Base-by-base conservation (phyloP, 2,113 vertebrate species). In the Caranx melampygus region DNA sequence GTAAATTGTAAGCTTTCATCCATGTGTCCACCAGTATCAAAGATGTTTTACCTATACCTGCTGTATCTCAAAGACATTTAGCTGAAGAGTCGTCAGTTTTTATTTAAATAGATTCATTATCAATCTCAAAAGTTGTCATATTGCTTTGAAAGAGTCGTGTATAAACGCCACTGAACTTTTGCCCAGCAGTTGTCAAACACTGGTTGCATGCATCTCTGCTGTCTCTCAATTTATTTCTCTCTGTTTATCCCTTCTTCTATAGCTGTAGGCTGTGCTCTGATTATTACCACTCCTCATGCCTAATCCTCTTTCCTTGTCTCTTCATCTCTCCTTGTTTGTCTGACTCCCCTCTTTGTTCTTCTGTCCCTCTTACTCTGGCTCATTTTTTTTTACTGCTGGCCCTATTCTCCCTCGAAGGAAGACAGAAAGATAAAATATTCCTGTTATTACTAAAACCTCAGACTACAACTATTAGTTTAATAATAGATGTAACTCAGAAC, bases 291-390 rank as follows among this genome's bases (percentile, higher is more conserved):
- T 79, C 51, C 42, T 86, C 47, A 10, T 75, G 68, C 49, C 60
- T 78, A 80, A 90, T 86, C 78, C 55, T 80, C 31, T 74, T 61
- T 75, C 57, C 51, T 70, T 51, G 70, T 80, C 72, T 79, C 58
- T 58, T 54, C 55, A 64, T 80, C 76, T 66, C 52, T 69, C 35
- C 44, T 72, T 68, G 42, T 66, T 73, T 37, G 47, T 63, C 40
- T 35, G 68, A 73, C 60, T 71, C 42, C 21, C 16, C 6, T 69
- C 51, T 60, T 71, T 63, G 31, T 63, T 75, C 54, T 31, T 34
- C 31, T 51, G 58, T 57, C 44, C n/a, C 14, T 79, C 42, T 37
- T 14, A 74, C 26, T 81, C 21, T 6, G 13, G 15, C 26, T 71
- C n/a, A 51, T 76, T 81, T 26, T 26, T 26, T 26, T 76, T 81